Evolutionary conservation across 2,888 invertebrate species (phyloP).

Genomic region (Leucania comma): DNA sequence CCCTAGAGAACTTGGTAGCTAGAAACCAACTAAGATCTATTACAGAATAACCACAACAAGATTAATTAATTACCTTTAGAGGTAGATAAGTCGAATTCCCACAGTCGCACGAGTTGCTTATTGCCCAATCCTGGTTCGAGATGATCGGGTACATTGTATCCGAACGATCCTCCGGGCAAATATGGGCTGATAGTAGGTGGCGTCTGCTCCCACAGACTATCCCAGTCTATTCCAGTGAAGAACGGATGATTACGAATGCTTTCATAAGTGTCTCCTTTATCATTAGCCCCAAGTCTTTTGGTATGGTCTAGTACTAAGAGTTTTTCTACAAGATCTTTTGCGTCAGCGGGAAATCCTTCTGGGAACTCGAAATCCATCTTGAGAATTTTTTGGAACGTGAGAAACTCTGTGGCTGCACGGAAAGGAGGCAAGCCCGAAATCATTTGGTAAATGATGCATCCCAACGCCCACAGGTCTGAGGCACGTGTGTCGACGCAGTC

Average conservation of each 20-base stretch:
- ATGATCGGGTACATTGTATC: slow-evolving; percentile 94
- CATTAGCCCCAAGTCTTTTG: slow-evolving; percentile 95
- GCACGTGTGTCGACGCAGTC: slow-evolving; percentile 94
- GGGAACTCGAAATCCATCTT: slow-evolving; percentile 98
- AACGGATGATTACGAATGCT: slow-evolving; percentile 97
- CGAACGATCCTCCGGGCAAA: slow-evolving; percentile 93
- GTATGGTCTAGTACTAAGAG: slow-evolving; percentile 95
- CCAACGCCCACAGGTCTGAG: slow-evolving; percentile 99
- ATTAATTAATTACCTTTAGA: slow-evolving; percentile 58
- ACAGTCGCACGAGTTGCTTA: slow-evolving; percentile 94
- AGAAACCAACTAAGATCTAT: background rate
- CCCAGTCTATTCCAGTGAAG: slow-evolving; percentile 96
- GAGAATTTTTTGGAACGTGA: slow-evolving; percentile 98
- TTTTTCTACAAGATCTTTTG: slow-evolving; percentile 96
- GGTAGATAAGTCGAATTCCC: slow-evolving; percentile 93
- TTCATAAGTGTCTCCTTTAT: slow-evolving; percentile 93
- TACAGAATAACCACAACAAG: slow-evolving; percentile 17
- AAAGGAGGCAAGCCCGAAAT: slow-evolving; percentile 98
- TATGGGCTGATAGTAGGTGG: slow-evolving; percentile 96
- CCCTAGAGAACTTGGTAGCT: background rate
- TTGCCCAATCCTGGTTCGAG: slow-evolving; percentile 97
- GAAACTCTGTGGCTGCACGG: slow-evolving; percentile 97
- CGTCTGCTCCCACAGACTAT: slow-evolving; percentile 93
- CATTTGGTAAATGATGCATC: slow-evolving; percentile 99
- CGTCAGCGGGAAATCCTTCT: slow-evolving; percentile 96